phyloP scores from a whole-genome alignment of 2,888 invertebrate species.

The Griposia aprilina region DNA sequence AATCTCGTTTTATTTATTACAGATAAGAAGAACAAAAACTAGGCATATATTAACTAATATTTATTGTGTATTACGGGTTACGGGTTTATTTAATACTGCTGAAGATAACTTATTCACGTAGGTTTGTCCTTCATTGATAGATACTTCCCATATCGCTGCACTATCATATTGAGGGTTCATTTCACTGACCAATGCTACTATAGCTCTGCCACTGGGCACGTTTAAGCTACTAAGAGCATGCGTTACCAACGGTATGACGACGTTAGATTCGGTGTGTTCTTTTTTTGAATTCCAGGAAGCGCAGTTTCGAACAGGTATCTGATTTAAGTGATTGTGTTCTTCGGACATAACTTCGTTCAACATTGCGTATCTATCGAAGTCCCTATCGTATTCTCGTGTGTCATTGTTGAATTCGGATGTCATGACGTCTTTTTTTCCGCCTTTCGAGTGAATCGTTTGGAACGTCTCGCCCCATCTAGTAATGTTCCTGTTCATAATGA shows the following conservation, averaged over 20 bases:
- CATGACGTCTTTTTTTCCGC: not conserved
- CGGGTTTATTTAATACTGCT: constrained; percentile 18
- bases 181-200: constrained; percentile 56
- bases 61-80: constrained; percentile 31
- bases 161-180: not conserved
- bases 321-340: constrained; percentile 37
- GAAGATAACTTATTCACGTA: constrained; percentile 47
- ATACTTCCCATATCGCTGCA: constrained; percentile 56
- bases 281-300: constrained; percentile 47
- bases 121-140: constrained; percentile 56
- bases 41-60: constrained; percentile 11
- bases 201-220: constrained; percentile 39
- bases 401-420: constrained; percentile 17
- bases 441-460: constrained; percentile 25
- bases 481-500: constrained; percentile 26
- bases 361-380: constrained; percentile 24
- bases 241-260: constrained; percentile 48
- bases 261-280: constrained; percentile 22
- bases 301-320: constrained; percentile 44
- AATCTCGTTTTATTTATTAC: constrained; percentile 15
- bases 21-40: constrained; percentile 21
- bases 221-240: constrained; percentile 48
- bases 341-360: constrained; percentile 32
- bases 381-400: constrained; percentile 39
- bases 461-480: constrained; percentile 17